Conservation (phyloP, 2,113 vertebrate genomes). For the Erpornis zantholeuca region DNA sequence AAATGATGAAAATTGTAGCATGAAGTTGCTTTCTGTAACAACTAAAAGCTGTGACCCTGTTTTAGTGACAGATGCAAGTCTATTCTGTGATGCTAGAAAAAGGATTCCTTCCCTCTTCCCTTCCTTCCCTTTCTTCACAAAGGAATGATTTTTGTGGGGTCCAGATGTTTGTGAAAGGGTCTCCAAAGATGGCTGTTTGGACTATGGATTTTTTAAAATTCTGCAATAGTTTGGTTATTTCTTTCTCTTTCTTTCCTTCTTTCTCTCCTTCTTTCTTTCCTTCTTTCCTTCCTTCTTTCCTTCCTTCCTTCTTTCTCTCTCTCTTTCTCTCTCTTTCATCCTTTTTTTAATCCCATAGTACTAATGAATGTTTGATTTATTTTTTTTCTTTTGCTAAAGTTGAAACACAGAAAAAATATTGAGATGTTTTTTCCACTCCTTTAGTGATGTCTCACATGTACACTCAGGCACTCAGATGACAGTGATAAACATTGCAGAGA, state of each 20-base stretch:
- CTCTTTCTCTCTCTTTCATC: neutral
- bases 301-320: neutral
- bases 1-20: conserved; percentile 82
- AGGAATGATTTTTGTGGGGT: conserved; percentile 60
- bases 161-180: conserved; percentile 57
- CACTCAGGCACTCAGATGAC: neutral
- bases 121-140: conserved; percentile 52
- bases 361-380: conserved; percentile 21
- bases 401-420: conserved; percentile 68
- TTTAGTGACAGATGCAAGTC: conserved; percentile 81
- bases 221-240: conserved; percentile 11
- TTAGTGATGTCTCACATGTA: conserved; percentile 6
- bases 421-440: conserved; percentile 26
- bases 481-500: neutral
- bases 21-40: conserved; percentile 83
- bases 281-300: no score
- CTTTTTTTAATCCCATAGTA: neutral
- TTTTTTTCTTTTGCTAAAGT: conserved; percentile 83
- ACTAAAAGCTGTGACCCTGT: conserved; percentile 80
- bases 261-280: no score
- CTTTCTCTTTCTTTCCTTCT: neutral
- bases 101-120: conserved; percentile 58
- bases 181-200: conserved; percentile 63
- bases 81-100: conserved; percentile 78
- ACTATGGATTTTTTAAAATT: conserved; percentile 50